phyloP scores from a whole-genome alignment of 2,888 invertebrate species.

The Metacarcinus magister region DNA sequence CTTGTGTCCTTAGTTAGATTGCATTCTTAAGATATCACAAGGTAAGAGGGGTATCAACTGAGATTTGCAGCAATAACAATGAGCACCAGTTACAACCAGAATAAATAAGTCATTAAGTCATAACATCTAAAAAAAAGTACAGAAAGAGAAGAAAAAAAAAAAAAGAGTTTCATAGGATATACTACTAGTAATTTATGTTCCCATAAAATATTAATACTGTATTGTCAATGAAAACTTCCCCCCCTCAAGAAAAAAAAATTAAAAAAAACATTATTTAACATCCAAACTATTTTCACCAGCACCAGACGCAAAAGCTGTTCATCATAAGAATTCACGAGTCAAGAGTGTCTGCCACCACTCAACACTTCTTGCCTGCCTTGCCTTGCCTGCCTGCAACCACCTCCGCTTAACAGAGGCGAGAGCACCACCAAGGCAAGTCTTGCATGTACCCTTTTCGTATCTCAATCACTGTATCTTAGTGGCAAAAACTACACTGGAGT shows the following conservation, averaged over 20 bases:
- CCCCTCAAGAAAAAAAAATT: slow-evolving; percentile 54
- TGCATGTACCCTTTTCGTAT: slow-evolving; percentile 54
- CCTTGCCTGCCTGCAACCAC: slow-evolving; percentile 49
- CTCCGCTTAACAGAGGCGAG: slow-evolving; percentile 8
- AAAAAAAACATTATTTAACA: slow-evolving; percentile 55
- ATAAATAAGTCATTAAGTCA: slow-evolving; percentile 37
- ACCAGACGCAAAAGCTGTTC: slow-evolving; percentile 68
- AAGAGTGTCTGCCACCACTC: slow-evolving; percentile 58
- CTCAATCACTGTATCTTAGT: slow-evolving; percentile 46
- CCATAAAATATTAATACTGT: slow-evolving; percentile 52
- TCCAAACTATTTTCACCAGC: slow-evolving; percentile 68
- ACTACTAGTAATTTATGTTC: slow-evolving; percentile 29
- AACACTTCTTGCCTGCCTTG: slow-evolving; percentile 8
- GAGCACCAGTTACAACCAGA: slow-evolving; percentile 73
- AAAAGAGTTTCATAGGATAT: neutral
- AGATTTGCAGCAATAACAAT: slow-evolving; percentile 50
- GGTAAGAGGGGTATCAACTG: slow-evolving; percentile 64
- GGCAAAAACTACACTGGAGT: slow-evolving; percentile 44
- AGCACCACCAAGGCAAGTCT: slow-evolving; percentile 72
- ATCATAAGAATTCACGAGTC: slow-evolving; percentile 56
- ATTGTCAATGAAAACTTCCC: slow-evolving; percentile 53
- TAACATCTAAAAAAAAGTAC: neutral
- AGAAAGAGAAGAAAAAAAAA: neutral
- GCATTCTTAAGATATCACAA: slow-evolving; percentile 69
- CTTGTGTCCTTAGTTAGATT: slow-evolving; percentile 50